Evolutionary conservation across 1,140 invertebrate genomes (phyloP).

Genomic region (Coptotermes formosanus): DNA sequence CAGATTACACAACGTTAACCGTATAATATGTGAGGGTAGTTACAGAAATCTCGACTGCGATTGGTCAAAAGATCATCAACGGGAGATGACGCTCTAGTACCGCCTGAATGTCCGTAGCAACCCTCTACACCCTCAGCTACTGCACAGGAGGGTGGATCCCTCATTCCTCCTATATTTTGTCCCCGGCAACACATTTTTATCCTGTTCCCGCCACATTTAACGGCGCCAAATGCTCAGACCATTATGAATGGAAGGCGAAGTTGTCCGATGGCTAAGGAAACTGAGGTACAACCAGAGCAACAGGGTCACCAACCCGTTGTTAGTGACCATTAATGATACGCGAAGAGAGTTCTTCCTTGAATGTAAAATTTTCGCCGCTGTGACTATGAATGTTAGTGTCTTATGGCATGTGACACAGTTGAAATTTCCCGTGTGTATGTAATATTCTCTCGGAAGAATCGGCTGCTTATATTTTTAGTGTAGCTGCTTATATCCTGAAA

Average conservation of each 20-base stretch:
- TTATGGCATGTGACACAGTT: too few species aligned
- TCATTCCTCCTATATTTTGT: background rate
- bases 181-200: constrained; percentile 11
- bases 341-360: too few species aligned
- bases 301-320: background rate
- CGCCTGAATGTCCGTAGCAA: background rate
- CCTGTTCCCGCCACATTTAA: constrained; percentile 9
- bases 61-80: constrained; percentile 16
- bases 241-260: constrained; percentile 7
- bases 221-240: constrained; percentile 4
- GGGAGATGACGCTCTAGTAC: constrained; percentile 12
- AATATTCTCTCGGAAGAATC: too few species aligned
- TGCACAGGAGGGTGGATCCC: background rate
- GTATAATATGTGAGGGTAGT: constrained; percentile 18
- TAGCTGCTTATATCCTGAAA: too few species aligned
- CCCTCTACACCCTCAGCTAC: background rate
- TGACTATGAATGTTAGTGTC: too few species aligned
- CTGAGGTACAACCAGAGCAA: too few species aligned
- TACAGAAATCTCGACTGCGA: constrained; percentile 7
- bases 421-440: too few species aligned
- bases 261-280: background rate
- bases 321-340: background rate
- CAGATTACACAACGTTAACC: constrained; percentile 11
- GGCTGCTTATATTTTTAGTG: too few species aligned
- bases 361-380: too few species aligned